Evolutionary conservation across 2,888 invertebrate genomes (phyloP), one percentile per base, ranked within the genome.

Genomic region (Strigamia crassipes): DNA sequence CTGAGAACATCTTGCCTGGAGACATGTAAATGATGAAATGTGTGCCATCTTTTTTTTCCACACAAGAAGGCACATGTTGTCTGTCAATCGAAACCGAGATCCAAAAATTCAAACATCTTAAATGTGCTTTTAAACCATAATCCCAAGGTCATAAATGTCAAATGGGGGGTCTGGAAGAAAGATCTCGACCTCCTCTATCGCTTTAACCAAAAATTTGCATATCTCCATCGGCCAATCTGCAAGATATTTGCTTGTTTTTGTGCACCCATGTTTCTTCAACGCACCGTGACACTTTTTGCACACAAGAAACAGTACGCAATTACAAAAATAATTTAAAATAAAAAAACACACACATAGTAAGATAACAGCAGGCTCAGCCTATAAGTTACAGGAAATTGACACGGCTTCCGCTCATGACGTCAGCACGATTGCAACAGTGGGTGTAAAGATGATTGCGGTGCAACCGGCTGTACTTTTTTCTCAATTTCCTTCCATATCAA

Each of bases 311-410:
- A 13, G 13, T 23, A 73, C 31, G 73, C 73, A 73, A 73, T 73
- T 31, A 73, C 73, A 73, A 73, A 31, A 73, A 73, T 73, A 73
- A 73, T 73, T 73, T 73, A 12, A 31, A 73, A 23, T 27, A 66
- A 21, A 66, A 66, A 23, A 73, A 73, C 15, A 13, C 8, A 73
- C 12, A 73, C 12, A 3, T 31, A 31, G 27, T 15, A 12, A 73
- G 73, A 73, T 73, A 73, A 73, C 27, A 73, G 56, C 73, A 13
- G 27, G 31, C 73, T 73, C 13, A 66, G 31, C 73, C 31, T 73
- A 23, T 31, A 73, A 73, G 73, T 73, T 73, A 73, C 73, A 73
- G 73, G 73, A 73, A 73, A 73, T 73, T 73, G 73, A 73, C 73
- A 73, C 73, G 27, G 73, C 73, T 73, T 73, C 73, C 73, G 73